Conservation (phyloP, 2,888 invertebrate genomes). For the Coenonympha arcania region DNA sequence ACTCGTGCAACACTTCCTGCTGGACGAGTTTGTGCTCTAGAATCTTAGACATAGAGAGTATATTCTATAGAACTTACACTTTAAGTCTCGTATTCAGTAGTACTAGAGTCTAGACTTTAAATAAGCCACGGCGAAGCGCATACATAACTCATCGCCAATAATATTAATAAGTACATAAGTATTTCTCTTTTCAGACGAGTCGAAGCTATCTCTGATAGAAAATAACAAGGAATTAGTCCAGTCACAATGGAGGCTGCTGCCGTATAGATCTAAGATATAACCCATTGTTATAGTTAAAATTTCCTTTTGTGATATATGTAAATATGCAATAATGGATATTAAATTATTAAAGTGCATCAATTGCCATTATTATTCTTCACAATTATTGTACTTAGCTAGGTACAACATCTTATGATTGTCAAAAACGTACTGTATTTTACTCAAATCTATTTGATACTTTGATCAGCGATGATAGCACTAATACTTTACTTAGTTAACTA, state of each 20-base stretch:
- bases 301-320: constrained; percentile 4
- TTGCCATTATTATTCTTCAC: neutral
- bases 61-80: neutral
- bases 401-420: too few relatives aligned
- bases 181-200: constrained; percentile 65
- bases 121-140: too few relatives aligned
- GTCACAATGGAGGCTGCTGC: constrained; percentile 70
- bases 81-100: too few relatives aligned
- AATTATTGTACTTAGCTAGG: too few relatives aligned
- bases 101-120: too few relatives aligned
- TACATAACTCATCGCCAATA: too few relatives aligned
- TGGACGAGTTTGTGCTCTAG: constrained; percentile 33
- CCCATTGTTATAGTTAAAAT: too few relatives aligned
- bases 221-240: constrained; percentile 62
- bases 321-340: neutral
- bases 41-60: neutral
- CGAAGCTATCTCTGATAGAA: constrained; percentile 55
- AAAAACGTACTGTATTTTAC: too few relatives aligned
- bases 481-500: too few relatives aligned
- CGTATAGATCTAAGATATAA: constrained; percentile 64
- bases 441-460: too few relatives aligned
- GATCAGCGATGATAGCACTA: too few relatives aligned
- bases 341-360: neutral
- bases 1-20: constrained; percentile 55
- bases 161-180: too few relatives aligned